Evolutionary conservation across 2,113 vertebrate species (phyloP), one percentile per base, ranked within the genome.

Genomic region (Ammodytes marinus): DNA sequence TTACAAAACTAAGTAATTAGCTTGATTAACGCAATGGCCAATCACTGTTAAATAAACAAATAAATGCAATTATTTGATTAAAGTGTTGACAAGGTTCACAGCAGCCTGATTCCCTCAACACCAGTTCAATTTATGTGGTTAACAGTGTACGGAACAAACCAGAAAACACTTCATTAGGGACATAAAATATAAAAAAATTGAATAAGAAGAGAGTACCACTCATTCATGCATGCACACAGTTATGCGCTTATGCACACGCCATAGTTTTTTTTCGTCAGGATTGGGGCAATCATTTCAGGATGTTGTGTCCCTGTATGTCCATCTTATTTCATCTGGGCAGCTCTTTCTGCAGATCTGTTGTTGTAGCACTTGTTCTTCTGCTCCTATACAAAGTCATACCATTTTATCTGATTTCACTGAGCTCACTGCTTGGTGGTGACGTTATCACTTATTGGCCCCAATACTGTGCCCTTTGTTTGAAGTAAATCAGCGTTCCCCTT

Each of bases 41-140:
- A 39, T 66, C 40, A 46, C 49, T 60, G 73, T 45, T 19, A 76
- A 37, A 57, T 43, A 79, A 79, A 58, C 61, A 37, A 57, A 52
- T 45, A 35, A 64, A 59, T 57, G 17, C 57, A 50, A n/a, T 60
- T 4, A 71, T 66, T 66, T 46, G 6, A 77, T 70, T 39, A 3
- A 74, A 47, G 57, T 63, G 49, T 75, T 75, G 42, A 53, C 67
- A 66, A 40, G 63, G 15, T 53, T 53, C 63, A 54, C 14, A 11
- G 53, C 19, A 65, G 42, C 59, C 11, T 43, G 15, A 53, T 68
- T 54, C 40, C 39, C 7, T 15, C n/a, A 8, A 40, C 35, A 45
- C 35, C 4, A 57, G 27, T 42, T 27, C 14, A 37, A 17, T 39
- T 49, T 11, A 19, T 39, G 40, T 64, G 9, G 19, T 49, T 65